A percentile compares a stretch with the other conserved stretches of the same genome.
Evolutionary conservation across 2,797 vertebrate species (phyloP).

Genomic region (Alca torda): DNA sequence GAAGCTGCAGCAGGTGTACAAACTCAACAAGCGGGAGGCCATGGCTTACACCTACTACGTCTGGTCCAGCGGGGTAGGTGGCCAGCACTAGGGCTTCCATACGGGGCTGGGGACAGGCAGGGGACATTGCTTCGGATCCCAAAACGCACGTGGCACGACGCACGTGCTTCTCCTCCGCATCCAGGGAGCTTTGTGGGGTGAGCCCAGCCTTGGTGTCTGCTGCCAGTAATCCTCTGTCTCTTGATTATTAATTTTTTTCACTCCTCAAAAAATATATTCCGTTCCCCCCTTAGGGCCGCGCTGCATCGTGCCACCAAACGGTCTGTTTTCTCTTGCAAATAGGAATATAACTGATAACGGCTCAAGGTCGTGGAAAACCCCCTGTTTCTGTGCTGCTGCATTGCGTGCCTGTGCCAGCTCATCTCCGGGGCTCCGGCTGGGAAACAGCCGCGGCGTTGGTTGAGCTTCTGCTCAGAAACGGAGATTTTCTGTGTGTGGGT

Average conservation of each 20-base stretch:
- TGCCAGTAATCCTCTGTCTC: neutral
- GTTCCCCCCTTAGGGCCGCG: rapidly evolving
- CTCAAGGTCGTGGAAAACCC: constrained; percentile 35
- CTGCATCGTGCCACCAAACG: rapidly evolving
- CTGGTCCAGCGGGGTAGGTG: constrained; percentile 91
- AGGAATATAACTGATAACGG: neutral
- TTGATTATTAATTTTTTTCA: neutral
- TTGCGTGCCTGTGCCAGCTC: constrained; percentile 43
- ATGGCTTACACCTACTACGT: constrained; percentile 89
- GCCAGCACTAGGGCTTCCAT: neutral
- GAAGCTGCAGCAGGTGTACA: constrained; percentile 87
- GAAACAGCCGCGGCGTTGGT: neutral
- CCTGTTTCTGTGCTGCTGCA: constrained; percentile 1
- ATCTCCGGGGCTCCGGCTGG: neutral
- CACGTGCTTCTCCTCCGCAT: rapidly evolving
- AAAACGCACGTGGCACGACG: rapidly evolving
- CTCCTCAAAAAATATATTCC: neutral
- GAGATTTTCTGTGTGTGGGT: neutral
- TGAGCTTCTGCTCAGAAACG: neutral
- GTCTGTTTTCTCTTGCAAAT: neutral
- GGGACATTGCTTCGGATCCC: neutral
- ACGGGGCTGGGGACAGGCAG: rapidly evolving
- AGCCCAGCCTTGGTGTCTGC: neutral
- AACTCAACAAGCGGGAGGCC: constrained; percentile 89
- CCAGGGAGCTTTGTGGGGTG: neutral